A percentile compares a stretch with the other conserved stretches of the same genome.
Conservation (phyloP, 2,113 vertebrate species). For the Eidolon helvum region DNA sequence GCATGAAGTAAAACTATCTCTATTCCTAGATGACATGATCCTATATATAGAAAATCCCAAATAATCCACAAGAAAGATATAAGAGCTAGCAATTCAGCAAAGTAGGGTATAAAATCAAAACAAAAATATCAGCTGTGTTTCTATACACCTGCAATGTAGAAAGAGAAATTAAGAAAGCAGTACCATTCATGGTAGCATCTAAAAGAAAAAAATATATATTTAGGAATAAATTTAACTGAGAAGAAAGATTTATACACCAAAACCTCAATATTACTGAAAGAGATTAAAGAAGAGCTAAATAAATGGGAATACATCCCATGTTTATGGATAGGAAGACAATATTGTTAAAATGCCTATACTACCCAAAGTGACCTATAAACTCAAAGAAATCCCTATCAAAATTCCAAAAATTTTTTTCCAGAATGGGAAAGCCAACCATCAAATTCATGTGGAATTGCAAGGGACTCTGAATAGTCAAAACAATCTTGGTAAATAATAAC, state of each 20-base stretch:
- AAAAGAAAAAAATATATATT: neutral
- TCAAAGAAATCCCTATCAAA: neutral
- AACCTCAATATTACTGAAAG: neutral
- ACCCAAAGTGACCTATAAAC: neutral
- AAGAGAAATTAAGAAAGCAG: neutral
- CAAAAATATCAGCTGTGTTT: neutral
- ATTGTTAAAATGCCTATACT: neutral
- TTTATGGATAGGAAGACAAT: neutral
- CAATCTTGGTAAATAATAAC: neutral
- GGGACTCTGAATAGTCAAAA: neutral
- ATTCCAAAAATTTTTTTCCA: neutral
- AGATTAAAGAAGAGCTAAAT: neutral
- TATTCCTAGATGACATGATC: neutral
- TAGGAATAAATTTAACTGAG: slow-evolving; percentile 3
- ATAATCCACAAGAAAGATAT: neutral
- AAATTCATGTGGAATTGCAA: neutral
- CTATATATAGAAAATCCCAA: neutral
- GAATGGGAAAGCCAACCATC: neutral
- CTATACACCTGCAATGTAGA: neutral
- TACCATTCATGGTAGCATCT: neutral
- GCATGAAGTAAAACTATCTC: neutral
- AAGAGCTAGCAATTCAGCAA: neutral
- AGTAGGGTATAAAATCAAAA: neutral
- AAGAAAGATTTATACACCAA: neutral
- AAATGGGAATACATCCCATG: neutral